phyloP scores from a whole-genome alignment of 2,797 vertebrate genomes.

The Mus spretus region DNA sequence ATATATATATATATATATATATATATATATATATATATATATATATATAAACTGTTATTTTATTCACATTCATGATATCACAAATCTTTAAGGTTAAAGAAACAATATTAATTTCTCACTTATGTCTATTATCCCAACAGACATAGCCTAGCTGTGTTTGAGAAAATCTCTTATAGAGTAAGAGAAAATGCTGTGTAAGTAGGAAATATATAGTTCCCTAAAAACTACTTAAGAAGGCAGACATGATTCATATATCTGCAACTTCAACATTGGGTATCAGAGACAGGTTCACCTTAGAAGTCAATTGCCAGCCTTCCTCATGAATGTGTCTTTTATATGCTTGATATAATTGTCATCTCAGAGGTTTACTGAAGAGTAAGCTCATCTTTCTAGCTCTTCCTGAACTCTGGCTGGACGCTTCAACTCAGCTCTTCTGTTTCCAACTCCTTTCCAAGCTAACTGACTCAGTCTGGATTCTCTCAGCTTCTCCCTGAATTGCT shows the following conservation, averaged over 20 bases:
- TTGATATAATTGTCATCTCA: background rate
- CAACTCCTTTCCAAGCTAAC: background rate
- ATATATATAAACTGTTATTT: background rate
- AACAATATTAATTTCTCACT: constrained; percentile 32
- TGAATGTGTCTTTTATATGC: background rate
- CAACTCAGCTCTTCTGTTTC: background rate
- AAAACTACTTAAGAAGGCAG: background rate
- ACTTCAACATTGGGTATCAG: background rate
- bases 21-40: no score
- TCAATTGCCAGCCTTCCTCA: background rate
- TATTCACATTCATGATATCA: constrained; percentile 44
- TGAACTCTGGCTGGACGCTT: background rate
- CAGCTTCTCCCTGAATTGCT: background rate
- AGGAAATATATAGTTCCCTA: background rate
- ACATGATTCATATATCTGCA: background rate
- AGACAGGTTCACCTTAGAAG: background rate
- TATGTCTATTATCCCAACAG: background rate
- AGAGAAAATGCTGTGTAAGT: background rate
- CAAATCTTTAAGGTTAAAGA: background rate
- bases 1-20: no score
- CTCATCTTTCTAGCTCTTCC: background rate
- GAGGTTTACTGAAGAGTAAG: background rate
- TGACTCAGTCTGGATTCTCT: background rate
- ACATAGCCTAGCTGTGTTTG: background rate
- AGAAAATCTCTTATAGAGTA: background rate